Conservation (phyloP, 2,797 vertebrate species). For the Holocentrus rufus region DNA sequence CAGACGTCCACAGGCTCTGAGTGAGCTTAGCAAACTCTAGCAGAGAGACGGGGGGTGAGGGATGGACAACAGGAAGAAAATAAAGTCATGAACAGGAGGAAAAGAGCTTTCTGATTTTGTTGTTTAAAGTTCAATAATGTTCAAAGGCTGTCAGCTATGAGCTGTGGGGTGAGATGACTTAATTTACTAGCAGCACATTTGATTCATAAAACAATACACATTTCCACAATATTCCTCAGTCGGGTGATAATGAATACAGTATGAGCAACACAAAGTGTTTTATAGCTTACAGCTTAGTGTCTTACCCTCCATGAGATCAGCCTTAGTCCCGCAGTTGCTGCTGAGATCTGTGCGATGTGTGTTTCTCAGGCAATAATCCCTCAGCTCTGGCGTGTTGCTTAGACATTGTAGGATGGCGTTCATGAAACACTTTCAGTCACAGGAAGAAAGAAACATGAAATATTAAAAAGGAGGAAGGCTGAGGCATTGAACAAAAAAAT, state of each 20-base stretch:
- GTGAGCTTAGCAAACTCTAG: slow-evolving; percentile 95
- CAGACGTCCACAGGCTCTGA: slow-evolving; percentile 91
- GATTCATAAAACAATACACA: neutral
- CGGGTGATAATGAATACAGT: neutral
- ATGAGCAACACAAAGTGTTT: neutral
- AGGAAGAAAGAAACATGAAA: neutral
- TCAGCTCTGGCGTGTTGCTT: slow-evolving; percentile 93
- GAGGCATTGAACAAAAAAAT: neutral
- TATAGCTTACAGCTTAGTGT: neutral
- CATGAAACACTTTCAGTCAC: slow-evolving; percentile 92
- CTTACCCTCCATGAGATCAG: slow-evolving; percentile 91
- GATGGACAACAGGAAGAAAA: neutral
- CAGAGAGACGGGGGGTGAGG: neutral
- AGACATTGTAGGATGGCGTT: slow-evolving; percentile 98
- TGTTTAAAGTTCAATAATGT: neutral
- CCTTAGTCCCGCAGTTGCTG: slow-evolving; percentile 83
- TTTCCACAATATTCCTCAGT: too few relatives aligned
- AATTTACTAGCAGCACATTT: neutral
- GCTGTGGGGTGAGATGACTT: neutral
- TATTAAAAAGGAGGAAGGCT: neutral
- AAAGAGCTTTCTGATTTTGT: too few relatives aligned
- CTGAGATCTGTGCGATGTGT: slow-evolving; percentile 88
- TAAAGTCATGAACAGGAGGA: neutral
- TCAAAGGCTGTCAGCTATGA: neutral
- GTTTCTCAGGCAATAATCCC: slow-evolving; percentile 94